Percentiles rank a stretch among this genome's conserved stretches.
phyloP scores from a whole-genome alignment of 2,113 vertebrate species.

The Recurvirostra avosetta region DNA sequence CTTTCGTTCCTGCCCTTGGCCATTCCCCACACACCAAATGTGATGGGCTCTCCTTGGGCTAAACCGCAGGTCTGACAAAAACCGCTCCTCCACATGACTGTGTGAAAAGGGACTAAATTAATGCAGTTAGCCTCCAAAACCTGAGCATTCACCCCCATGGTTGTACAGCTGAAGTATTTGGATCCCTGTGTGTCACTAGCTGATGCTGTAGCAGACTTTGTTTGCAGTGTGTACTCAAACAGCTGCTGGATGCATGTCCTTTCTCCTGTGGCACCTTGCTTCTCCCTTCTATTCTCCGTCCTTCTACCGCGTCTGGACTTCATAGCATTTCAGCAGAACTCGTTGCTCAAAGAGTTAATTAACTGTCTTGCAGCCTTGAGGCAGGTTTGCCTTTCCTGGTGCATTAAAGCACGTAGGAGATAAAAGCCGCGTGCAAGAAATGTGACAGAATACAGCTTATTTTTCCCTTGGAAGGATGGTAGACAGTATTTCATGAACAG shows the following conservation, averaged over 20 bases:
- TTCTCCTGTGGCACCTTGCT: fast-evolving
- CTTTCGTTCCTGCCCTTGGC: background rate
- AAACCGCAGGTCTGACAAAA: background rate
- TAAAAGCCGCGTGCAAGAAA: background rate
- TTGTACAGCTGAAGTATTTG: background rate
- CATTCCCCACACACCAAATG: fast-evolving
- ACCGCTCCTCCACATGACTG: fast-evolving
- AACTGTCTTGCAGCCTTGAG: background rate
- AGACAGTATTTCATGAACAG: background rate
- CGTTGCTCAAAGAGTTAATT: background rate
- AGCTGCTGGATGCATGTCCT: background rate
- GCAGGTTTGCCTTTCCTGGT: background rate
- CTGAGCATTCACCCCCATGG: background rate
- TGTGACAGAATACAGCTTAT: background rate
- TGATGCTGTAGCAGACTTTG: background rate
- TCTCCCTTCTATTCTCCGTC: background rate
- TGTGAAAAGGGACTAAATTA: background rate
- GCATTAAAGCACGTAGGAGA: background rate
- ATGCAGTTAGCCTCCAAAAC: background rate
- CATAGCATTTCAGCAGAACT: background rate
- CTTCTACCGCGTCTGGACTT: background rate
- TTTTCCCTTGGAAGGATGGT: background rate
- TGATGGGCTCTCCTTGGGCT: background rate
- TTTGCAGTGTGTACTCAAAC: too few relatives aligned
- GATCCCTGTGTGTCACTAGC: background rate